Evolutionary conservation across 1,140 invertebrate genomes (phyloP).

Genomic region (Drosophila quadrilineata): DNA sequence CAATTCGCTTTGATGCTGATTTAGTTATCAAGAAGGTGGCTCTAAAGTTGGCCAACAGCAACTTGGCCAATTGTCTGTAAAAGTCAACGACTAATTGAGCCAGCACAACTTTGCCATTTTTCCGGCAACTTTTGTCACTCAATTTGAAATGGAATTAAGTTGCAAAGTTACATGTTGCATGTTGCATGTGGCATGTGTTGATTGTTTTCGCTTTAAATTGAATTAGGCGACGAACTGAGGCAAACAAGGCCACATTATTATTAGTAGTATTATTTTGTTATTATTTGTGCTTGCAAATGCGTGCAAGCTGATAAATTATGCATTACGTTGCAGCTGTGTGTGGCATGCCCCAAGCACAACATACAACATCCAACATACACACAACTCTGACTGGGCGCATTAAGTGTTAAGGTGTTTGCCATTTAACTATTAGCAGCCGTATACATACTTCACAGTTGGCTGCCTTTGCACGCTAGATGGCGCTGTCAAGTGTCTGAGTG

Average conservation of each 20-base stretch:
- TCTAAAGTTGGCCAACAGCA: not conserved
- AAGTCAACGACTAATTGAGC: conserved; percentile 30
- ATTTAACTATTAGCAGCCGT: too few relatives aligned
- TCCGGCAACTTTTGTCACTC: conserved; percentile 57
- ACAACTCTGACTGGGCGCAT: too few relatives aligned
- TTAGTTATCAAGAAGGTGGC: too few relatives aligned
- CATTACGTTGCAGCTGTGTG: too few relatives aligned
- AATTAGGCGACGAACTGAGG: conserved; percentile 51
- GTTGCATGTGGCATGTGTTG: not conserved
- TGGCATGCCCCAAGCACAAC: too few relatives aligned
- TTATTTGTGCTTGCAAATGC: too few relatives aligned
- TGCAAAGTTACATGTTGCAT: conserved; percentile 30
- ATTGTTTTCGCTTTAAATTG: conserved; percentile 32
- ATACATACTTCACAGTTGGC: conserved; percentile 18
- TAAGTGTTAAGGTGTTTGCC: too few relatives aligned
- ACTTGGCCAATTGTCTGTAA: conserved; percentile 25
- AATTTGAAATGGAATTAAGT: conserved; percentile 56
- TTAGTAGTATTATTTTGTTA: too few relatives aligned
- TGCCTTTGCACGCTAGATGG: not conserved
- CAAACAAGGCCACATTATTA: conserved; percentile 29
- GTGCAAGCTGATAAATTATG: too few relatives aligned
- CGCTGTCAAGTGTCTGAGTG: not conserved
- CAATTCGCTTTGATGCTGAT: conserved; percentile 36
- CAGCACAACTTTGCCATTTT: conserved; percentile 43
- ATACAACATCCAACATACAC: too few relatives aligned